These are phyloP conservation scores for Hydrozoanthus gracilis DNA, from an alignment of 92 coral and sea anemone genomes.

Conservation along the genomic window DNA sequence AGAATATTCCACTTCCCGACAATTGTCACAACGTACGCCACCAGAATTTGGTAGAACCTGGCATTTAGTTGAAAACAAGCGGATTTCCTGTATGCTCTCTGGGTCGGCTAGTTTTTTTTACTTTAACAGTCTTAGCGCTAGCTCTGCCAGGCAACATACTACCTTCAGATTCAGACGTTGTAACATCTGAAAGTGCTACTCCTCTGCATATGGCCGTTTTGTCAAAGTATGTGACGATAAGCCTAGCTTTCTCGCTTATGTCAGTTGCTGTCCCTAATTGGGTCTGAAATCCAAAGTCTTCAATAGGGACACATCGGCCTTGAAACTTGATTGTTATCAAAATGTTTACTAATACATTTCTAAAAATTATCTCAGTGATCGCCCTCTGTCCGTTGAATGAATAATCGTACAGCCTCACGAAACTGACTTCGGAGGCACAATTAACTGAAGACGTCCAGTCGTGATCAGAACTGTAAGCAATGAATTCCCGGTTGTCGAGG, in stretches of 20 bases:
- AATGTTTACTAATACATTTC: background rate
- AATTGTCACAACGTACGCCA: background rate
- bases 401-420: background rate
- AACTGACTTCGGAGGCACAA: background rate
- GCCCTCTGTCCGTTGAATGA: slow-evolving; percentile 12
- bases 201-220: too few species aligned
- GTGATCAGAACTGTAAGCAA: background rate
- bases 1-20: background rate
- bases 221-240: too few species aligned
- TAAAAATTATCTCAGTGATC: background rate
- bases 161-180: too few species aligned
- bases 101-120: background rate
- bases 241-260: too few species aligned
- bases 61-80: background rate
- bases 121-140: too few species aligned
- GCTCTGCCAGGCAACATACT: background rate
- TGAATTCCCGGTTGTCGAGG: too few species aligned
- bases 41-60: background rate
- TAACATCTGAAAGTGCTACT: too few species aligned
- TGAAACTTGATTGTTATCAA: background rate
- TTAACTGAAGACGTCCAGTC: background rate
- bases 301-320: background rate
- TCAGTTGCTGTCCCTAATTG: too few species aligned
- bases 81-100: background rate
- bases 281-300: too few species aligned